phyloP scores from a whole-genome alignment of 2,113 vertebrate species.

The Apodemus speciosus region DNA sequence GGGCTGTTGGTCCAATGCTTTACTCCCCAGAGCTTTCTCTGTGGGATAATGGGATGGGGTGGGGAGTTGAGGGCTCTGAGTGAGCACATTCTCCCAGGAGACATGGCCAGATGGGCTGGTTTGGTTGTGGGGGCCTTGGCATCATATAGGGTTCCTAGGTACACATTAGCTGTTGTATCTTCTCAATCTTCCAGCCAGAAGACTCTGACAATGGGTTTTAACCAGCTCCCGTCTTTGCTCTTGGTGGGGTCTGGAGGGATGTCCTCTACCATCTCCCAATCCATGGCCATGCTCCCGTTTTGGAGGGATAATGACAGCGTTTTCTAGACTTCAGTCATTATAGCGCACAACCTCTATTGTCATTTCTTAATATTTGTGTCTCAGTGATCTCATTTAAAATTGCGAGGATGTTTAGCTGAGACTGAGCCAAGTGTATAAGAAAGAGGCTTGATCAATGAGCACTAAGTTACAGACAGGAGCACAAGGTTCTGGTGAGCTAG shows the following conservation, averaged over 20 bases:
- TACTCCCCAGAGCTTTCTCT: neutral
- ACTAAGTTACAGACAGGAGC: neutral
- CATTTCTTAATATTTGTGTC: neutral
- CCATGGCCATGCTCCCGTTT: neutral
- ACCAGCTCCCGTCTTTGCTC: neutral
- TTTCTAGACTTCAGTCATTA: neutral
- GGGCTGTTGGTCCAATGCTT: slow-evolving; percentile 1
- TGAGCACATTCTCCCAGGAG: neutral
- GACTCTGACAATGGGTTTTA: neutral
- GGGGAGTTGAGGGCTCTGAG: neutral
- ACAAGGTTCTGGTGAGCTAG: neutral
- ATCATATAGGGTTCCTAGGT: neutral
- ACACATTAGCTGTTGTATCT: neutral
- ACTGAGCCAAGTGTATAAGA: no score
- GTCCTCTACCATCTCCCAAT: neutral
- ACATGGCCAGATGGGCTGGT: neutral
- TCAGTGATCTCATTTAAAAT: neutral
- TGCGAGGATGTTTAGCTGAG: neutral
- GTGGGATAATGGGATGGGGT: neutral
- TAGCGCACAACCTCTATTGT: neutral
- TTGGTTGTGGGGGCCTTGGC: neutral
- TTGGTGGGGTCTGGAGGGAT: neutral
- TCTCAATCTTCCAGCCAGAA: neutral
- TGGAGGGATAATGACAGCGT: neutral
- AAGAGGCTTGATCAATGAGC: neutral